Base-by-base conservation (phyloP, 2,888 invertebrate genomes). In the Julus scanicus region DNA sequence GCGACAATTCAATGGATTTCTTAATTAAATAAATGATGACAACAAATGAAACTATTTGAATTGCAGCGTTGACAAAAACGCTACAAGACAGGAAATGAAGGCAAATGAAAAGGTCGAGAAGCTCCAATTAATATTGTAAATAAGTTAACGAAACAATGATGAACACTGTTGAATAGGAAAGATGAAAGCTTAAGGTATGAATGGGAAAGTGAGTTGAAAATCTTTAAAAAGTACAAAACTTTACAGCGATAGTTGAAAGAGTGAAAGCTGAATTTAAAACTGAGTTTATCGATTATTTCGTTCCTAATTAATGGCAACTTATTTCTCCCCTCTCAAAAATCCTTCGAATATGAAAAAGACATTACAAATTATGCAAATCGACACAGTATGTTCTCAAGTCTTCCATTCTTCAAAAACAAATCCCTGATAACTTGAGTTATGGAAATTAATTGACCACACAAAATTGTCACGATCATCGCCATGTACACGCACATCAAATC, bases 1-100 rank as follows among this genome's bases (percentile, higher is more conserved):
- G 80, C 80, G 37, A 80, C 80, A 80, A 80, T 80, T 15, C 80
- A 80, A 80, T 53, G 53, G 53, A 53, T 80, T 80, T 29, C 11
- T 80, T 80, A 80, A 39, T 80, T 80, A 80, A 80, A 80, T 80
- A 80, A 80, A 37, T 0, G 71, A 71, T 71, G 29, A 29, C 8
- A 53, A 53, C 53, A 15, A 13, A 17, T 53, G 4, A 53, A 11
- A 53, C 53, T 15, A 17, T 53, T 53, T 53, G 15, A 17, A 53
- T 53, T 53, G 53, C 53, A 13, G 15, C 11, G 29, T n/a, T 11
- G 57, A 15, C 15, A 17, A 15, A 57, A 15, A 57, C 57, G 13
- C 37, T 8, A 37, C 37, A 13, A 37, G 2, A 15, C 37, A 80
- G 80, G 80, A 80, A 80, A 80, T 80, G 80, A 80, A 80, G 4